phyloP scores from a whole-genome alignment of 2,797 vertebrate species.

The Spheniscus humboldti region DNA sequence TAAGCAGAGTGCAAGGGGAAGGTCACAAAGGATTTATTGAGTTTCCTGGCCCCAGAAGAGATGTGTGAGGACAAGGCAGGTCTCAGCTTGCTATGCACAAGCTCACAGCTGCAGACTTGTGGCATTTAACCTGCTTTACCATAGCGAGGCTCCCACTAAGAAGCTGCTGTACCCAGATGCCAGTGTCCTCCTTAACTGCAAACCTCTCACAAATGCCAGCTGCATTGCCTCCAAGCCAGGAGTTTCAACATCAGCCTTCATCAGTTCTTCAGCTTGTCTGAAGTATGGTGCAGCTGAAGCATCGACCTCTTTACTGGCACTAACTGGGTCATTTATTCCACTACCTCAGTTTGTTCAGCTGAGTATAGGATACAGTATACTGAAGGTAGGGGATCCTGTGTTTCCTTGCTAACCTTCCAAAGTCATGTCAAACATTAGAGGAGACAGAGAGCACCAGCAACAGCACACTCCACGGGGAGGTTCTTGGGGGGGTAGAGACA shows the following conservation, averaged over 20 bases:
- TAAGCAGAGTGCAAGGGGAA: not conserved
- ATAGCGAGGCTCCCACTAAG: not conserved
- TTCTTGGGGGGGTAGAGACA: not conserved
- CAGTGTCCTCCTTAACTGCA: not conserved
- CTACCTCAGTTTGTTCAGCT: not conserved
- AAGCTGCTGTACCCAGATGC: not conserved
- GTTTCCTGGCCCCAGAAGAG: not conserved
- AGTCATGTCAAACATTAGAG: not conserved
- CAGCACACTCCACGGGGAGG: not conserved
- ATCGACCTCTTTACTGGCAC: not conserved
- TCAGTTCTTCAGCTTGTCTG: not conserved
- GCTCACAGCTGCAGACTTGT: not conserved
- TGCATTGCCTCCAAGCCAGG: not conserved
- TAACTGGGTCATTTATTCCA: constrained; percentile 33
- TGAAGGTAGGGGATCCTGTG: not conserved
- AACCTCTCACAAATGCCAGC: not conserved
- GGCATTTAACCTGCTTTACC: not conserved
- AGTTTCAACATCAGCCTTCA: not conserved
- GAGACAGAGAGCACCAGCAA: not conserved
- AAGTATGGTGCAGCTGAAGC: not conserved
- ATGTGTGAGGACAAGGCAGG: not conserved
- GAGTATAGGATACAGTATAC: not conserved
- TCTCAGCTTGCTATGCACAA: not conserved
- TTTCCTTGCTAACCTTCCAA: not conserved
- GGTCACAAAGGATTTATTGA: not conserved